These are phyloP conservation scores for Aplidium turbinatum DNA, from an alignment of 23 tunicate species.

Conservation along the genomic window DNA sequence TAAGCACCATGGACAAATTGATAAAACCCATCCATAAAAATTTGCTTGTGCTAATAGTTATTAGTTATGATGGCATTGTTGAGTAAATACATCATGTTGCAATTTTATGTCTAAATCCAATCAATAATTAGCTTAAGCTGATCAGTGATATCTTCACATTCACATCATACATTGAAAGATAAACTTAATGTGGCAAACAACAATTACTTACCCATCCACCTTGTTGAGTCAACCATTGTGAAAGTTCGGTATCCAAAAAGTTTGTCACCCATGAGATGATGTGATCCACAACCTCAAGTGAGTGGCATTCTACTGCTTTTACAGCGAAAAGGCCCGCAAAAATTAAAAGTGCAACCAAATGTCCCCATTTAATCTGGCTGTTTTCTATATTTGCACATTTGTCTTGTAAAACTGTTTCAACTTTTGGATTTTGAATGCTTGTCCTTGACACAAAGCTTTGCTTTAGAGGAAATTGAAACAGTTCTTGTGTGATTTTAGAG, in stretches of 20 bases:
- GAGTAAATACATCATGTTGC: no score
- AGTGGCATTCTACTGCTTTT: constrained; percentile 45
- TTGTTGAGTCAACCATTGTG: constrained; percentile 40
- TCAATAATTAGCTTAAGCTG: no score
- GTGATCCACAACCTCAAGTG: constrained; percentile 45
- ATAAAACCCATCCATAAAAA: neutral
- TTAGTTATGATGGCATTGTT: neutral
- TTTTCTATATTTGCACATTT: constrained; percentile 34
- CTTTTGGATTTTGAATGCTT: neutral
- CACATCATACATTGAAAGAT: no score
- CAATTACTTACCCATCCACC: constrained; percentile 85
- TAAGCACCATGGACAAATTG: neutral
- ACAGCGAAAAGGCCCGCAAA: constrained; percentile 62
- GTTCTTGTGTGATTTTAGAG: constrained; percentile 22
- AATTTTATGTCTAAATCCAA: no score
- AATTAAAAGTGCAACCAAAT: constrained; percentile 56
- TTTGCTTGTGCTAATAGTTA: neutral
- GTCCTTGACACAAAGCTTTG: no score
- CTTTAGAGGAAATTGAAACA: constrained; percentile 43
- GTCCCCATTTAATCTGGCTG: constrained; percentile 74
- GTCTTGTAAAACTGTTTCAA: neutral
- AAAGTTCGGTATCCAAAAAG: constrained; percentile 53
- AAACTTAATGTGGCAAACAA: no score
- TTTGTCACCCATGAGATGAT: constrained; percentile 70
- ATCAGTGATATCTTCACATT: no score